These are phyloP conservation scores for Gari tellinella DNA, from an alignment of 2,888 invertebrate species.

Conservation along the genomic window DNA sequence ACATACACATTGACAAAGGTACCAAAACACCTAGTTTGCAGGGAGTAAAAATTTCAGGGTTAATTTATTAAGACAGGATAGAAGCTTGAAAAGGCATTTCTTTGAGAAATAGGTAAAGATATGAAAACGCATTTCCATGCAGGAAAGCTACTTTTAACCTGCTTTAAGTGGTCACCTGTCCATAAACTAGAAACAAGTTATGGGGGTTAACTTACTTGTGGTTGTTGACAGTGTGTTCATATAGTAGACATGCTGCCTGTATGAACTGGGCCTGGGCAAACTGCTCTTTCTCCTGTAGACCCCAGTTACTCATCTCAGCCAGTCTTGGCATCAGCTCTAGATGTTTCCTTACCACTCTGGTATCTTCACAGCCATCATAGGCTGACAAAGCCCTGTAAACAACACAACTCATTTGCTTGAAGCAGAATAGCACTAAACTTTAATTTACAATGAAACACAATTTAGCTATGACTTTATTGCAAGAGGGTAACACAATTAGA, in stretches of 20 bases:
- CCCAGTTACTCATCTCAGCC: conserved; percentile 69
- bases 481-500: too few species aligned
- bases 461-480: too few species aligned
- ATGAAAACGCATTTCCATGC: background rate
- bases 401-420: too few species aligned
- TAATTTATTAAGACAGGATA: too few species aligned
- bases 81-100: too few species aligned
- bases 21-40: too few species aligned
- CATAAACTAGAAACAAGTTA: background rate
- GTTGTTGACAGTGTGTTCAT: conserved; percentile 67
- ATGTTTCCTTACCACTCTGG: conserved; percentile 68
- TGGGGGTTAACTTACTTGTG: conserved; percentile 56
- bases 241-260: conserved; percentile 65
- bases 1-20: too few species aligned
- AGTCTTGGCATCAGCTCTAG: conserved; percentile 79
- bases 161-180: background rate
- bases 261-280: conserved; percentile 71
- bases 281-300: conserved; percentile 60
- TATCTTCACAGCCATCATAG: conserved; percentile 74
- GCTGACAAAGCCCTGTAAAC: conserved; percentile 75
- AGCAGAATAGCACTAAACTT: too few species aligned
- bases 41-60: too few species aligned
- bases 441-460: too few species aligned
- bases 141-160: background rate
- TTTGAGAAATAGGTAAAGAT: background rate